Evolutionary conservation across 2,888 invertebrate species (phyloP), one percentile per base, ranked within the genome.

Genomic region (Coelopa pilipes): DNA sequence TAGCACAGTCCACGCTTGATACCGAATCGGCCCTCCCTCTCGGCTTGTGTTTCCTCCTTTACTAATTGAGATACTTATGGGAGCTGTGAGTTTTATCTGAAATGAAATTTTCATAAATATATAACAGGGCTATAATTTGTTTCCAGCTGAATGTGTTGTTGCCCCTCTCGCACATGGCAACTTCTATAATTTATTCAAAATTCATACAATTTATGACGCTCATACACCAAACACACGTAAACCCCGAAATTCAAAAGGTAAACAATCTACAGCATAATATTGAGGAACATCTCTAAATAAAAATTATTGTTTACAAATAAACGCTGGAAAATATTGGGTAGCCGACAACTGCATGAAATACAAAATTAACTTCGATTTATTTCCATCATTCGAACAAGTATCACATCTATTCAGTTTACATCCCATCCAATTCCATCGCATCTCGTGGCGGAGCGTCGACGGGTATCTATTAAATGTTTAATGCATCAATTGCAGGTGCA

Each of bases 401-500:
- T 71, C 72, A 62, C 57, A 60, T 34, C 34, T 34, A 34, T 34
- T 34, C 34, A 34, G 4, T 34, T 34, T 7, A 34, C 34, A 34
- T 34, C 34, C 34, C 34, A 34, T 34, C 34, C 34, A 34, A 34
- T 34, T 34, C 34, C 34, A 34, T 34, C 34, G 4, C 34, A 34
- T 34, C 34, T 2, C 7, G 7, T 34, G 34, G 34, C 34, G 34
- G 2, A 34, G 34, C 34, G 34, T 68, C 72, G 49, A 66, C 70
- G 59, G 70, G 55, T 73, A 53, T 73, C 50, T 55, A 73, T 75
- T 70, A 67, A 75, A 73, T 73, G 74, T 76, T 76, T 65, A 71
- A 76, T 75, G 71, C 72, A 76, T 75, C 74, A 73, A 73, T 65
- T 77, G 72, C 75, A 78, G 81, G 80, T 78, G 82, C 76, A 81